Conservation (phyloP, 53 echinoderm and acorn worm species). For the Temnopleurus reevesii region DNA sequence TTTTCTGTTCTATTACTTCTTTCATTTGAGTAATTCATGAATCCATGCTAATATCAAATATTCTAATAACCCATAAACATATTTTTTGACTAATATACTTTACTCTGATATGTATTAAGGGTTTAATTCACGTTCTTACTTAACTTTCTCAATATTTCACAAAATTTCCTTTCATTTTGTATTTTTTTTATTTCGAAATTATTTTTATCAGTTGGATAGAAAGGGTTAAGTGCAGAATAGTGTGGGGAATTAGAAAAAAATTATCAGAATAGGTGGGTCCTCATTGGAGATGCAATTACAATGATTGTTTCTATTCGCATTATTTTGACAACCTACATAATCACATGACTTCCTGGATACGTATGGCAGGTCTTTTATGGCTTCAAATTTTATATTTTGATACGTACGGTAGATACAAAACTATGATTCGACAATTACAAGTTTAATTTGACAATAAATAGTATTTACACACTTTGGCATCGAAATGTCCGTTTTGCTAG, state of each 20-base stretch:
- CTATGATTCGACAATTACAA: neutral
- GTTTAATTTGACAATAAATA: neutral
- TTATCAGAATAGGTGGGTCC: neutral
- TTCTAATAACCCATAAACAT: neutral
- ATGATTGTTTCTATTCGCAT: neutral
- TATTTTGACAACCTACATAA: neutral
- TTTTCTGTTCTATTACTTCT: too few relatives aligned
- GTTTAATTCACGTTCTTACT: too few relatives aligned
- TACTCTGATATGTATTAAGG: too few relatives aligned
- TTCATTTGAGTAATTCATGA: too few relatives aligned
- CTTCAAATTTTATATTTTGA: neutral
- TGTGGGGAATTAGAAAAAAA: neutral
- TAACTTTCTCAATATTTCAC: neutral
- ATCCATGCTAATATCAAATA: neutral
- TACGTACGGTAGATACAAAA: too few relatives aligned
- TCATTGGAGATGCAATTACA: neutral
- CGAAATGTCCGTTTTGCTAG: too few relatives aligned
- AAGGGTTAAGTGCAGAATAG: neutral
- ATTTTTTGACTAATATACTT: neutral
- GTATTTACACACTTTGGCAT: neutral
- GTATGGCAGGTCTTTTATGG: neutral
- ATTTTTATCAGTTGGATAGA: too few relatives aligned
- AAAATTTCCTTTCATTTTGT: neutral
- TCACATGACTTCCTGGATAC: neutral
- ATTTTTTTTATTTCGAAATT: neutral